A percentile compares a stretch with the other conserved stretches of the same genome.
These are phyloP conservation scores for Phorcus lineatus DNA, from an alignment of 2,888 invertebrate species.

Conservation along the genomic window DNA sequence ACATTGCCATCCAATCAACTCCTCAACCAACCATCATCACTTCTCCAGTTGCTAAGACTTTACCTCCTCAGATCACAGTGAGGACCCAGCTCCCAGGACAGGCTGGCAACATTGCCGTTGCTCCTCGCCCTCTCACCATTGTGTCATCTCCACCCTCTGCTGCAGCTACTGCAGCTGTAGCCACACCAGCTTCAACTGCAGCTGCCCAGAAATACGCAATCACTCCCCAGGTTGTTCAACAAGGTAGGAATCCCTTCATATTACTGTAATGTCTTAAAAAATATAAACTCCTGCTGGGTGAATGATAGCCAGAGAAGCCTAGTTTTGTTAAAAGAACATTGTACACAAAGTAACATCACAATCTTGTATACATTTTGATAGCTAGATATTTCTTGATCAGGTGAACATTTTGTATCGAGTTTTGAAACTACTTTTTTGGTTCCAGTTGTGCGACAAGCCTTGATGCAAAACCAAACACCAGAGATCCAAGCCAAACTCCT, in stretches of 20 bases:
- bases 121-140: constrained; percentile 17
- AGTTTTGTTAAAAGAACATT: too few relatives aligned
- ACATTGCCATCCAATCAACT: background rate
- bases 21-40: background rate
- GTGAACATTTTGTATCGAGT: too few relatives aligned
- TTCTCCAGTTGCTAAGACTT: constrained; percentile 31
- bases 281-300: too few relatives aligned
- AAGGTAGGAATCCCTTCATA: constrained; percentile 79
- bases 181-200: constrained; percentile 34
- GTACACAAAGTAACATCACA: too few relatives aligned
- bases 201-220: constrained; percentile 83
- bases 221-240: constrained; percentile 94
- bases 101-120: constrained; percentile 2
- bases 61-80: constrained; percentile 15
- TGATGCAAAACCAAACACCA: constrained; percentile 92
- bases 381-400: too few relatives aligned
- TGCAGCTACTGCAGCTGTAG: constrained; percentile 27
- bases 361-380: too few relatives aligned
- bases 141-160: constrained; percentile 33
- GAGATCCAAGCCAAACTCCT: constrained; percentile 94
- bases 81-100: constrained; percentile 17
- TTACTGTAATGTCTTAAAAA: too few relatives aligned
- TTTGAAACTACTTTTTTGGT: constrained; percentile 41
- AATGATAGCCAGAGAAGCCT: too few relatives aligned
- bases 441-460: constrained; percentile 92